A percentile compares a stretch with the other conserved stretches of the same genome.
Evolutionary conservation across 2,113 vertebrate genomes (phyloP).

Genomic region (Tragelaphus imberbis): DNA sequence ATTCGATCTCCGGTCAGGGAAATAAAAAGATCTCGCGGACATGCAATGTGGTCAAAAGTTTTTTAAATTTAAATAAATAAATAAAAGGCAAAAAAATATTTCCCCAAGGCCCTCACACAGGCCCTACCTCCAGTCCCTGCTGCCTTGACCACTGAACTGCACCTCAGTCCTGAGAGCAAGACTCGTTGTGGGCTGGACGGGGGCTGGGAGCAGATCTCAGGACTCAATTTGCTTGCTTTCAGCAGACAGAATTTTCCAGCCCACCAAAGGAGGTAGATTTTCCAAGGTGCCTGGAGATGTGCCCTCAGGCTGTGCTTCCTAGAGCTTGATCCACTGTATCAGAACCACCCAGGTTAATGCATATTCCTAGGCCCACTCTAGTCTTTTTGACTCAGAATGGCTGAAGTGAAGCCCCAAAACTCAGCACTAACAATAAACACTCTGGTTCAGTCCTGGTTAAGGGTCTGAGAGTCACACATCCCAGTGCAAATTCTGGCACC

Average conservation of each 20-base stretch:
- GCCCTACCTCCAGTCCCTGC: neutral
- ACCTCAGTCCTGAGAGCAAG: neutral
- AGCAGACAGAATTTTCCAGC: neutral
- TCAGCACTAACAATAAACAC: neutral
- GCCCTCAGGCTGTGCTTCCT: neutral
- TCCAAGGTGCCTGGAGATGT: neutral
- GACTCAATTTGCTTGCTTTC: neutral
- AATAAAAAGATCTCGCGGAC: neutral
- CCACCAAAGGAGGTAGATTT: neutral
- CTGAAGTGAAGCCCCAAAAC: neutral
- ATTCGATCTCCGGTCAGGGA: fast-evolving
- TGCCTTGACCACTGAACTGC: neutral
- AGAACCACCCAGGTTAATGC: neutral
- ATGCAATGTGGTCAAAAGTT: neutral
- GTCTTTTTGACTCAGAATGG: neutral
- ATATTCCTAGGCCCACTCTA: neutral
- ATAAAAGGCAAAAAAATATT: neutral
- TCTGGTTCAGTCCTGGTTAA: neutral
- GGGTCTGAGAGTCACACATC: neutral
- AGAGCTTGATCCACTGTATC: neutral
- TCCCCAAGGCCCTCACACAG: neutral
- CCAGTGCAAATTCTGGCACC: neutral
- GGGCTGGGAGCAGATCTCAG: neutral
- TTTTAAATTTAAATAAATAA: neutral
- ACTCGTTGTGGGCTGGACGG: neutral